Evolutionary conservation across 2,888 invertebrate species (phyloP).

Genomic region (Chymomyza procnemis): DNA sequence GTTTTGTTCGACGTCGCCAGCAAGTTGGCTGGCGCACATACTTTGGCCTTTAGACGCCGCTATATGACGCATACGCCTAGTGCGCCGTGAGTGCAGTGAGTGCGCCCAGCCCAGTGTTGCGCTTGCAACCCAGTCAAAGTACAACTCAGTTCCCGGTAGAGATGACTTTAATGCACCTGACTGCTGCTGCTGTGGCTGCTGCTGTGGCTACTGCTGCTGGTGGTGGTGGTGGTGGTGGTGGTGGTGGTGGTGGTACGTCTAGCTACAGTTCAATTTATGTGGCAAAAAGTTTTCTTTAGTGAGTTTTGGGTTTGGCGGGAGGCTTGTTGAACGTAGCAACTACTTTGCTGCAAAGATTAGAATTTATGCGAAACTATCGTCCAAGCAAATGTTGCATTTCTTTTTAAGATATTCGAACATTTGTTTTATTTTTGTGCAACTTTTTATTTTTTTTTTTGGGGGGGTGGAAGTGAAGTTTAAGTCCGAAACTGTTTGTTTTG

Average conservation of each 20-base stretch:
- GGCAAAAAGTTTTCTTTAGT: constrained; percentile 23
- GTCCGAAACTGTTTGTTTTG: constrained; percentile 32
- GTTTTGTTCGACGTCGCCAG: constrained; percentile 34
- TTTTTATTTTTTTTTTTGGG: constrained; percentile 12
- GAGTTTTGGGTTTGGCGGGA: no score
- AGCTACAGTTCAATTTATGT: background rate
- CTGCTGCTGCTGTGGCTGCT: background rate
- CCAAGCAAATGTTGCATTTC: constrained; percentile 33
- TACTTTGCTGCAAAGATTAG: constrained; percentile 36
- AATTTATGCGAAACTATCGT: constrained; percentile 46
- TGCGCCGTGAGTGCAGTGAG: background rate
- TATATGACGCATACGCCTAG: constrained; percentile 48
- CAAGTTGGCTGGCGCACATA: constrained; percentile 30
- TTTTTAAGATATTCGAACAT: no score
- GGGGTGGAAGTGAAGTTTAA: background rate
- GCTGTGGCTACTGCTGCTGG: no score
- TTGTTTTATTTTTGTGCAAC: background rate
- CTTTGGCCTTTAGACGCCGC: constrained; percentile 55
- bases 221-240: no score
- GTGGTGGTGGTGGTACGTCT: no score
- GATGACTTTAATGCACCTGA: background rate
- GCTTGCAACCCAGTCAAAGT: background rate
- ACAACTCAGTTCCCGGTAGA: background rate
- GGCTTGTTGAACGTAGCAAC: constrained; percentile 24
- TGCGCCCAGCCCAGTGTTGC: constrained; percentile 45